Evolutionary conservation across 2,888 invertebrate species (phyloP).

Genomic region (Xestoiulus laeticollis): DNA sequence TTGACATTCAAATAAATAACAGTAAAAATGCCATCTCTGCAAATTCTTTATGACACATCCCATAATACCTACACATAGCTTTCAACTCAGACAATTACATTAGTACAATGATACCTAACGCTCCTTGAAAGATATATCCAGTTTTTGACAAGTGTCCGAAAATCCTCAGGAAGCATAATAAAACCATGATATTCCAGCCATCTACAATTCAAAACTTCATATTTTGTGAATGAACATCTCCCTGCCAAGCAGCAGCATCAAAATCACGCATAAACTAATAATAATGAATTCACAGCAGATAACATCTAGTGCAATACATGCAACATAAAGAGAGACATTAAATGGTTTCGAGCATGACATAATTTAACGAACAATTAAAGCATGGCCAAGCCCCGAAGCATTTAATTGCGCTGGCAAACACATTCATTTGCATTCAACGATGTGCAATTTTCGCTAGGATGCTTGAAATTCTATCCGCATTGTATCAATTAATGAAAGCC

Average conservation of each 20-base stretch:
- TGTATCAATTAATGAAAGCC: neutral
- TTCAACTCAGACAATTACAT: neutral
- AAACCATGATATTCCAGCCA: too few species aligned
- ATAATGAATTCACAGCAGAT: neutral
- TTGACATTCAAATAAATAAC: neutral
- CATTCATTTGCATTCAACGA: neutral
- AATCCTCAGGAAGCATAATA: too few species aligned
- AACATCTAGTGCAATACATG: neutral
- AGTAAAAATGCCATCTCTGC: neutral
- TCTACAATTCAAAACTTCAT: too few species aligned
- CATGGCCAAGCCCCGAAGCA: neutral
- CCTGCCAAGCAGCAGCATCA: neutral
- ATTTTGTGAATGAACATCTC: too few species aligned
- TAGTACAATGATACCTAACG: too few species aligned
- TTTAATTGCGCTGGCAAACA: slow-evolving; percentile 4
- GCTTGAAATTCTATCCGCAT: neutral
- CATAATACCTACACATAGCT: neutral
- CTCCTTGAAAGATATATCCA: too few species aligned
- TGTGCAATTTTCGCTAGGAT: neutral
- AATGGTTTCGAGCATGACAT: neutral
- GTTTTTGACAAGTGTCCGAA: too few species aligned
- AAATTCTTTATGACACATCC: neutral
- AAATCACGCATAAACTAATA: neutral
- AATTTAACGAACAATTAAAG: neutral
- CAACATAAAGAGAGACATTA: neutral